Evolutionary conservation across 2,113 vertebrate genomes (phyloP).

Genomic region (Tylochromis polylepis): DNA sequence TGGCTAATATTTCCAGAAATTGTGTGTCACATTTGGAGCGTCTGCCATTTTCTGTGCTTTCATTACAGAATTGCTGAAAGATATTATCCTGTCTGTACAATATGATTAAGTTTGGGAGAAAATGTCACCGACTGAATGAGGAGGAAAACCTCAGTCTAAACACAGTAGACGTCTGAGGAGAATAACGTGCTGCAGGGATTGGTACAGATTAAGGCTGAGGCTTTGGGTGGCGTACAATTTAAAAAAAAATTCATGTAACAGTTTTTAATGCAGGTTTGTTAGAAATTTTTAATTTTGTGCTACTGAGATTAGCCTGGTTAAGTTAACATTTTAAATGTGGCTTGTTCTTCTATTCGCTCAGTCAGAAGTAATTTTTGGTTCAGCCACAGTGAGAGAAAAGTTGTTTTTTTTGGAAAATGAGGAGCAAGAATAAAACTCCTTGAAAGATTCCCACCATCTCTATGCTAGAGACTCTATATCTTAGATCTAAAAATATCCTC

Average conservation of each 20-base stretch:
- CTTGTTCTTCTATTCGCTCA: neutral
- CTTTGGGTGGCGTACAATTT: neutral
- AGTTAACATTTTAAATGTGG: neutral
- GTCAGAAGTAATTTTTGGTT: neutral
- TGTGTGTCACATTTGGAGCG: slow-evolving; percentile 70
- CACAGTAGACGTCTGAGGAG: neutral
- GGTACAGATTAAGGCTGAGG: neutral
- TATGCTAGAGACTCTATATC: slow-evolving; percentile 27
- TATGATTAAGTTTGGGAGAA: slow-evolving; percentile 37
- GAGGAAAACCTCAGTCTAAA: neutral
- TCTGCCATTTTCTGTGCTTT: slow-evolving; percentile 68
- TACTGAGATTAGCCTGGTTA: neutral
- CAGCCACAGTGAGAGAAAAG: neutral
- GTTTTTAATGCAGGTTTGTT: neutral
- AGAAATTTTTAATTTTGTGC: neutral
- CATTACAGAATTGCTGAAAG: slow-evolving; percentile 51
- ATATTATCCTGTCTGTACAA: slow-evolving; percentile 36
- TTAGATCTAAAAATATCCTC: slow-evolving; percentile 59
- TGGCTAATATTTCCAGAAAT: slow-evolving; percentile 75
- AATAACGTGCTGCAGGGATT: neutral
- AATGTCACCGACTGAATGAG: slow-evolving; percentile 31
- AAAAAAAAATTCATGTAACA: neutral
- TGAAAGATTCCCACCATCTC: slow-evolving; percentile 2
- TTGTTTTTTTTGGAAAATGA: neutral
- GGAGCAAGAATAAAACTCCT: neutral